phyloP scores from a whole-genome alignment of 2,888 invertebrate species.

The Meliscaeva auricollis region DNA sequence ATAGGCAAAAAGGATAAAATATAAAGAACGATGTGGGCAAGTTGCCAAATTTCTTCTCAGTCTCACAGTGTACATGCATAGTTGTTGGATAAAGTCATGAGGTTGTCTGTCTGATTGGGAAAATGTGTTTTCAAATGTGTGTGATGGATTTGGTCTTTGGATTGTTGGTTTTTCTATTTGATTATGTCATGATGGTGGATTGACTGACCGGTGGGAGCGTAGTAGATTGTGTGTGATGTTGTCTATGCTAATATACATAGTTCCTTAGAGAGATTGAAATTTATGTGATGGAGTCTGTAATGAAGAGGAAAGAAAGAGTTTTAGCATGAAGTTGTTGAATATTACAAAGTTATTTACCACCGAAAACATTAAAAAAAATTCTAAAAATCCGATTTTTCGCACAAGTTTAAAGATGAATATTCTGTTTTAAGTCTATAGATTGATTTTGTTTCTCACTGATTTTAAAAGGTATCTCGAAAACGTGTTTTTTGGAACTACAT shows the following conservation, averaged over 20 bases:
- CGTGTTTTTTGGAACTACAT: no score
- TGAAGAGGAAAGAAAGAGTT: background rate
- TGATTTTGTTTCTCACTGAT: no score
- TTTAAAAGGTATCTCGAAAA: no score
- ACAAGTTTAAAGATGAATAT: no score
- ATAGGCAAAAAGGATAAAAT: constrained; percentile 7
- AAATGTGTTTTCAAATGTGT: constrained; percentile 19
- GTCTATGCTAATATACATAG: constrained; percentile 14
- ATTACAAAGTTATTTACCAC: no score
- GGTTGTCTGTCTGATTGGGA: constrained; percentile 9
- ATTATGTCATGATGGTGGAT: constrained; percentile 13
- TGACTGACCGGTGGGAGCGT: constrained; percentile 3
- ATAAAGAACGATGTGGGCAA: constrained; percentile 6
- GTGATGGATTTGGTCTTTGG: constrained; percentile 10
- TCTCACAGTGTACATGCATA: background rate
- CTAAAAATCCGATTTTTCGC: no score
- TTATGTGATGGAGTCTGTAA: background rate
- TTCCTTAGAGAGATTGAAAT: constrained; percentile 10
- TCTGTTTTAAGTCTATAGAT: no score
- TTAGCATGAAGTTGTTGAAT: constrained; percentile 1
- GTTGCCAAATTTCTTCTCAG: background rate
- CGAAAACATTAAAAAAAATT: no score
- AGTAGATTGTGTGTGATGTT: constrained; percentile 1
- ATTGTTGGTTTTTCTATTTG: background rate
- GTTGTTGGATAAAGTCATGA: constrained; percentile 4